phyloP scores from a whole-genome alignment of 64 coral and sea anemone genomes.

The Montipora foliosa region DNA sequence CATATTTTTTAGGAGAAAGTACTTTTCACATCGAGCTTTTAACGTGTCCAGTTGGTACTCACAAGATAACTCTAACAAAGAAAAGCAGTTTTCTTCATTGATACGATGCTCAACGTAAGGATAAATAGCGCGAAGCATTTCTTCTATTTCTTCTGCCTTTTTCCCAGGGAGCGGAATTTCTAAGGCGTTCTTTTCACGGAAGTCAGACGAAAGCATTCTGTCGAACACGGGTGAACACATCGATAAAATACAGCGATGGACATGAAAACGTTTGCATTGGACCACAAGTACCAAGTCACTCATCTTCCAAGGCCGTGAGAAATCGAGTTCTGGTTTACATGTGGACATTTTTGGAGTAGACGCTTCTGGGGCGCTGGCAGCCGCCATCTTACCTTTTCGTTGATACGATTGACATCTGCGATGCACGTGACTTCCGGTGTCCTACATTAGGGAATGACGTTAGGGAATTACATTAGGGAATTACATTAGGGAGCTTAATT shows the following conservation, averaged over 20 bases:
- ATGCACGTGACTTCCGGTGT: no score
- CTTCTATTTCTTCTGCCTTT: conserved; percentile 51
- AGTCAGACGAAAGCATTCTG: conserved; percentile 61
- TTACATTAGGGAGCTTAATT: no score
- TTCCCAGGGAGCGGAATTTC: conserved; percentile 57
- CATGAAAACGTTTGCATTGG: conserved; percentile 55
- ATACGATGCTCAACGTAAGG: conserved; percentile 51
- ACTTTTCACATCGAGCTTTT: conserved; percentile 35
- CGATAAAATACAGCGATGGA: conserved; percentile 49
- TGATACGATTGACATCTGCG: no score
- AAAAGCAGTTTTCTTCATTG: conserved; percentile 32
- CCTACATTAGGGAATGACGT: no score
- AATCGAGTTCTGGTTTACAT: conserved; percentile 33
- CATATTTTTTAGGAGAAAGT: background rate
- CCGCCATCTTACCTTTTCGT: background rate
- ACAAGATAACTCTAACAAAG: conserved; percentile 37
- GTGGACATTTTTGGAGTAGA: conserved; percentile 4
- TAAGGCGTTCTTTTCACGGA: conserved; percentile 38
- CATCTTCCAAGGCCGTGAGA: conserved; percentile 53
- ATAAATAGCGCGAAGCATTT: conserved; percentile 54
- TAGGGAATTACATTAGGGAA: no score
- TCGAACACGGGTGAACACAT: conserved; percentile 77
- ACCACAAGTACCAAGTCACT: conserved; percentile 67
- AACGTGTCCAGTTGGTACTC: conserved; percentile 45
- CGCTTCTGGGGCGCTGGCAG: background rate